Conservation (phyloP, 2,888 invertebrate species). For the Blera fallax region DNA sequence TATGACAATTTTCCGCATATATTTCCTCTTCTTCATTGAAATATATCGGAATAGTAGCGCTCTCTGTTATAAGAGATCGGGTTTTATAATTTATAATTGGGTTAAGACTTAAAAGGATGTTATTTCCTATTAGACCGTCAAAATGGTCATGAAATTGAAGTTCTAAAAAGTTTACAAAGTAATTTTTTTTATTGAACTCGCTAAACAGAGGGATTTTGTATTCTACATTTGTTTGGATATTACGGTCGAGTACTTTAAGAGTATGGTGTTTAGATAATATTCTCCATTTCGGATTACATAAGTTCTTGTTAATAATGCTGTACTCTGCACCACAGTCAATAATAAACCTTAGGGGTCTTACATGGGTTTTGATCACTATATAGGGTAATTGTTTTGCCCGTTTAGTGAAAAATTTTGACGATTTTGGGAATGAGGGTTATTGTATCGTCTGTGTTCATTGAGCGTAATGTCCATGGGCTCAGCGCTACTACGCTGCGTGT, state of each 20-base stretch:
- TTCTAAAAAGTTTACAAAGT: constrained; percentile 11
- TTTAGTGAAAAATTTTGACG: no score
- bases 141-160: constrained; percentile 12
- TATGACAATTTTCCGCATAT: no score
- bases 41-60: no score
- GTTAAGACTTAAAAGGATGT: no score
- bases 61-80: no score
- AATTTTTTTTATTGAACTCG: not conserved
- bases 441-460: not conserved
- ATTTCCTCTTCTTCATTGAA: not conserved
- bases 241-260: constrained; percentile 5
- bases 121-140: not conserved
- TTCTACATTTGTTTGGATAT: not conserved
- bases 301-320: not conserved
- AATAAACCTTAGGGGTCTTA: not conserved
- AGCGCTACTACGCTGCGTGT: not conserved
- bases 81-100: no score
- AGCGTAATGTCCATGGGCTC: not conserved
- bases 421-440: not conserved
- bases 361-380: not conserved
- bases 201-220: not conserved
- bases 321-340: not conserved
- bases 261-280: not conserved
- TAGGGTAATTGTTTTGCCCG: no score
- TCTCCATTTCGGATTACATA: not conserved